Evolutionary conservation across 1,140 invertebrate species (phyloP).

Genomic region (Campoletis sonorensis): DNA sequence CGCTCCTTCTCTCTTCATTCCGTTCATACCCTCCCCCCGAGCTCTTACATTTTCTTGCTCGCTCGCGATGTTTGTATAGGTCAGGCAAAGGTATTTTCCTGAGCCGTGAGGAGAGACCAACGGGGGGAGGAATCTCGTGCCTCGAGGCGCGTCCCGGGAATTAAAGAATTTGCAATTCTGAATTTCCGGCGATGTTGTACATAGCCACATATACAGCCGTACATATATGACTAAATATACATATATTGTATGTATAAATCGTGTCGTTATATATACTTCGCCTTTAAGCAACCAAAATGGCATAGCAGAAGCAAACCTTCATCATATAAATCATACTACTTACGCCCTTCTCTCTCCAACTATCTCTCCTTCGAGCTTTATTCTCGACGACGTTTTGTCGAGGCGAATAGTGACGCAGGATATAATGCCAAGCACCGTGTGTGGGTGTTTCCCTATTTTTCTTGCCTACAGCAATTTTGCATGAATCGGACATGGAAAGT

Average conservation of each 20-base stretch:
- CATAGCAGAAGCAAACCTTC: not conserved
- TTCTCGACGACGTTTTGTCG: constrained; percentile 7
- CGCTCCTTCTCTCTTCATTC: constrained; percentile 12
- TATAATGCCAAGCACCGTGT: not conserved
- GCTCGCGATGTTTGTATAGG: constrained; percentile 76
- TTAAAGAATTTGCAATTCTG: constrained; percentile 78
- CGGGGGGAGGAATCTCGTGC: constrained; percentile 47
- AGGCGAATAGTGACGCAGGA: not conserved
- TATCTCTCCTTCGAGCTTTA: not conserved
- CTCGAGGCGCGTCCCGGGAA: constrained; percentile 64
- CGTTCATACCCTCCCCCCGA: not conserved
- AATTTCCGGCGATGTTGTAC: constrained; percentile 69
- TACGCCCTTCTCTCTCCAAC: not conserved
- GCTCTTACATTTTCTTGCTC: constrained; percentile 45
- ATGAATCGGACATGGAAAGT: not conserved
- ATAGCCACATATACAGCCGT: constrained; percentile 25
- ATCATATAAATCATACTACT: not conserved
- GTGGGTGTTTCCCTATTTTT: not conserved
- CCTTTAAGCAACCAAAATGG: not conserved
- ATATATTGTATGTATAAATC: constrained; percentile 27
- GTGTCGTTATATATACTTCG: not conserved
- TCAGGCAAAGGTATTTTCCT: constrained; percentile 76
- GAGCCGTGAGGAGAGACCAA: constrained; percentile 46
- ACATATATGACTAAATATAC: not conserved
- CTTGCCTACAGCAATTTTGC: not conserved